These are phyloP conservation scores for Spatulosminthurus flaviceps DNA, from an alignment of 2,888 invertebrate genomes.

Conservation along the genomic window DNA sequence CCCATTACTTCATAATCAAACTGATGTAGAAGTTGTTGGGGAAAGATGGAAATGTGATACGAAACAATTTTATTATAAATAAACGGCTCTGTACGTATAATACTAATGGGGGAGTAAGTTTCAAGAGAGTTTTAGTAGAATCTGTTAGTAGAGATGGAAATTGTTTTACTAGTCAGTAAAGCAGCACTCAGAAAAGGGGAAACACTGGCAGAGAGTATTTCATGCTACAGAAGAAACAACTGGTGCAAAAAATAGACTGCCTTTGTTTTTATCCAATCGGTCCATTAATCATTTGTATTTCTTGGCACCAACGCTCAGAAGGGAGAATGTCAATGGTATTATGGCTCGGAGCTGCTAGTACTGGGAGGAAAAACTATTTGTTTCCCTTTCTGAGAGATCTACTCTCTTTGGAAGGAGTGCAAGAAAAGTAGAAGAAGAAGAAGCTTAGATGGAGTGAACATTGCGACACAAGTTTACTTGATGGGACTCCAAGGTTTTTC, in stretches of 20 bases:
- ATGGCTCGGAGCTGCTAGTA: not conserved
- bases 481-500: not conserved
- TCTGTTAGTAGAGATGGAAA: not conserved
- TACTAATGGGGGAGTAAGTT: not conserved
- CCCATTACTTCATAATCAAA: no score
- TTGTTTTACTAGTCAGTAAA: not conserved
- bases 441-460: not conserved
- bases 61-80: not conserved
- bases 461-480: not conserved
- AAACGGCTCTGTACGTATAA: not conserved
- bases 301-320: constrained; percentile 22
- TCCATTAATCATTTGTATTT: constrained; percentile 38
- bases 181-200: not conserved
- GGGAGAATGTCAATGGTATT: not conserved
- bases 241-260: not conserved
- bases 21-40: no score
- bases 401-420: not conserved
- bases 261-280: not conserved
- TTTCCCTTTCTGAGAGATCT: not conserved
- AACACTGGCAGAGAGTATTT: not conserved
- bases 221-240: not conserved
- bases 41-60: no score
- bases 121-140: no score
- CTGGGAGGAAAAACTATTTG: not conserved
- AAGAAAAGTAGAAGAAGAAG: not conserved